Percentiles rank a stretch among this genome's conserved stretches.
Conservation (phyloP, 2,888 invertebrate species). For the Bellardia bayeri region DNA sequence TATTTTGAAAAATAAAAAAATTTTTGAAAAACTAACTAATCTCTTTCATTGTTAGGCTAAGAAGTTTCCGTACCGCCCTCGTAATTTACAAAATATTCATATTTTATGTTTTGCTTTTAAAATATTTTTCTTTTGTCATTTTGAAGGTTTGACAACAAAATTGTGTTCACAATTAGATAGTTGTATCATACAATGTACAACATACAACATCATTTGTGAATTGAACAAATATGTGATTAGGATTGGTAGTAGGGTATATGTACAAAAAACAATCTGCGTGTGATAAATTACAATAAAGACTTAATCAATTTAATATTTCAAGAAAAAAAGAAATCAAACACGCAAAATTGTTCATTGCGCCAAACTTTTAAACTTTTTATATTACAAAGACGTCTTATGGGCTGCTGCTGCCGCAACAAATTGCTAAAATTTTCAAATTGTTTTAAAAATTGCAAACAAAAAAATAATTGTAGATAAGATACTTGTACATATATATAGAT, state of each 20-base stretch:
- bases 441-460: background rate
- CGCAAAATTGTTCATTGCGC: conserved; percentile 43
- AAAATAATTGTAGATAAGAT: background rate
- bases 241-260: background rate
- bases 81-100: no score
- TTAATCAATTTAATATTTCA: conserved; percentile 27
- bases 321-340: conserved; percentile 39
- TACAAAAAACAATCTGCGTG: conserved; percentile 28
- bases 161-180: background rate
- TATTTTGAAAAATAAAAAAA: no score
- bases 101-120: no score
- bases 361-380: background rate
- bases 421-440: conserved; percentile 52
- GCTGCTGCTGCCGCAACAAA: conserved; percentile 54
- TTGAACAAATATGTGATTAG: background rate
- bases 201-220: no score
- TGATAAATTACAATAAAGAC: conserved; percentile 45
- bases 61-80: no score
- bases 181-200: no score
- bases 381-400: conserved; percentile 47
- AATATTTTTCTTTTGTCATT: background rate
- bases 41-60: no score
- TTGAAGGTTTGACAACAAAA: no score
- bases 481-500: background rate
- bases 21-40: no score